These are phyloP conservation scores for Paratrypauchen microcephalus DNA, from an alignment of 2,797 vertebrate genomes.

Conservation along the genomic window DNA sequence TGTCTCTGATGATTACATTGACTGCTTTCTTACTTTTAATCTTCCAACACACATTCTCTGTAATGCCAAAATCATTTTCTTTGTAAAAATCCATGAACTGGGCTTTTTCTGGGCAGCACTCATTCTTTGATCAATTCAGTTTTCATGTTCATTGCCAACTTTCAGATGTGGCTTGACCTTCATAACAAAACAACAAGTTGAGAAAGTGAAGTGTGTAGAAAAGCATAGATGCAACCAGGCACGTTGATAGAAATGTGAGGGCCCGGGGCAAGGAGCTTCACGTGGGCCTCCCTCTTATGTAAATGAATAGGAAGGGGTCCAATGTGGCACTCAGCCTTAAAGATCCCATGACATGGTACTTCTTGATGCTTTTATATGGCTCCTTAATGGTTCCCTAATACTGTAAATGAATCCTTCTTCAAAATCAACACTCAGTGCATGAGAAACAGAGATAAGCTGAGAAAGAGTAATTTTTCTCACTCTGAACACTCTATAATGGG, in stretches of 20 bases:
- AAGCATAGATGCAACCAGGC: conserved; percentile 18
- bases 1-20: not conserved
- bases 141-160: conserved; percentile 41
- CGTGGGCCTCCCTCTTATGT: too few species aligned
- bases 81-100: conserved; percentile 27
- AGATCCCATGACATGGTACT: too few species aligned
- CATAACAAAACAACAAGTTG: conserved; percentile 47
- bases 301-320: too few species aligned
- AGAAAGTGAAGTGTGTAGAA: conserved; percentile 33
- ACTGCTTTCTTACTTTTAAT: not conserved
- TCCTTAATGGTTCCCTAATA: too few species aligned
- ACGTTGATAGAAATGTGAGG: too few species aligned
- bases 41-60: conserved; percentile 21
- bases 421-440: too few species aligned
- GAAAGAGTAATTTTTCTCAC: too few species aligned
- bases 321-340: not conserved
- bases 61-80: conserved; percentile 30
- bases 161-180: conserved; percentile 38
- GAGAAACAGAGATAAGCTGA: too few species aligned
- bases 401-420: too few species aligned
- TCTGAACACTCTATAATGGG: too few species aligned
- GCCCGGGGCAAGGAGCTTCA: too few species aligned
- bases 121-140: conserved; percentile 33
- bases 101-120: conserved; percentile 16
- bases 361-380: too few species aligned